phyloP scores from a whole-genome alignment of 2,113 vertebrate species.

The Bubalus kerabau region DNA sequence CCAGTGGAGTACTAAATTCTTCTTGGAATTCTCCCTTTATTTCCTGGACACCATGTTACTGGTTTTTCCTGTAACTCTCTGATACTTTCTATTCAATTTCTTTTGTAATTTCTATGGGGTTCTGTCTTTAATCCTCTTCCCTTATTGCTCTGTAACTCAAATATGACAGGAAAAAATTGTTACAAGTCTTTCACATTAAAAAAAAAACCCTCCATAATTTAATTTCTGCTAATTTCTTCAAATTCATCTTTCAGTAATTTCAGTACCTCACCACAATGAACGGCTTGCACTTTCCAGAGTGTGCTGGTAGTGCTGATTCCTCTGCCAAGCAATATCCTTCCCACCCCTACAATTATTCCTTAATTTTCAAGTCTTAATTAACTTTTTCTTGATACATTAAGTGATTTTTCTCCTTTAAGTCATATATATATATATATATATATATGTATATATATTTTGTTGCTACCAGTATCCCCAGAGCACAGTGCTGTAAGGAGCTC shows the following conservation, averaged over 20 bases:
- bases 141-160: background rate
- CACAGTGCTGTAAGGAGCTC: background rate
- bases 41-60: background rate
- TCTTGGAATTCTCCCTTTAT: background rate
- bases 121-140: background rate
- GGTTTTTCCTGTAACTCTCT: background rate
- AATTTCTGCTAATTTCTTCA: background rate
- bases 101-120: background rate
- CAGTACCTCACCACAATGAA: background rate
- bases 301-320: background rate
- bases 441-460: background rate
- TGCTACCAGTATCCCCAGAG: background rate
- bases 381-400: background rate
- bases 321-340: background rate
- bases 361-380: slow-evolving; percentile 6
- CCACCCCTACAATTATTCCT: background rate
- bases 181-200: background rate
- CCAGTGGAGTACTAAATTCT: background rate
- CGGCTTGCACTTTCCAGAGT: background rate
- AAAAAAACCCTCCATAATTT: background rate
- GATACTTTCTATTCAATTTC: background rate
- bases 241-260: background rate
- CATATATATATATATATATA: background rate
- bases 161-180: background rate
- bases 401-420: background rate